Conservation (phyloP, 2,113 vertebrate species). For the Synchiropus splendidus region DNA sequence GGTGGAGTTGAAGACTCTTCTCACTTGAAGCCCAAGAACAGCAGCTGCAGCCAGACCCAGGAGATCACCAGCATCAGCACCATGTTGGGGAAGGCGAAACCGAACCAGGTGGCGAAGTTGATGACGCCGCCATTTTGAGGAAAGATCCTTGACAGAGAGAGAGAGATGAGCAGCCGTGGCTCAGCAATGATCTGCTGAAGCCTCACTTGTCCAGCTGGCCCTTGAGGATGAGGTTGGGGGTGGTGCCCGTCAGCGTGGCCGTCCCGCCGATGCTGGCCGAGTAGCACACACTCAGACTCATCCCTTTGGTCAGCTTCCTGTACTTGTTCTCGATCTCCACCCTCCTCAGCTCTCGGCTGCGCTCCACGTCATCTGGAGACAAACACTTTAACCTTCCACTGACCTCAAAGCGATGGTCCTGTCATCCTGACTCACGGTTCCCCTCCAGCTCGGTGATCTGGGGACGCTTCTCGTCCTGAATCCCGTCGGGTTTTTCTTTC, state of each 20-base stretch:
- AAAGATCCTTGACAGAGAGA: not conserved
- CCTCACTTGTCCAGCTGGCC: constrained; percentile 82
- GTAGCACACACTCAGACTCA: constrained; percentile 83
- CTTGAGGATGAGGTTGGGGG: constrained; percentile 85
- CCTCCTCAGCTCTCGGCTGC: not conserved
- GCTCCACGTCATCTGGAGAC: constrained; percentile 22
- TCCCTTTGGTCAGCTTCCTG: constrained; percentile 68
- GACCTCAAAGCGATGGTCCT: no score
- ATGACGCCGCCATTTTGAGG: constrained; percentile 58
- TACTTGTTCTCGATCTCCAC: constrained; percentile 50
- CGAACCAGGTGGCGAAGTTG: constrained; percentile 87
- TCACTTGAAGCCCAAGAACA: constrained; percentile 81
- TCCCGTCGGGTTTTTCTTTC: not conserved
- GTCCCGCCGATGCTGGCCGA: constrained; percentile 88
- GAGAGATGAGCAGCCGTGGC: no score
- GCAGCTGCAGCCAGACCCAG: constrained; percentile 77
- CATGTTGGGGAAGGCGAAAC: constrained; percentile 81
- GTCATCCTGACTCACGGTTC: constrained; percentile 21
- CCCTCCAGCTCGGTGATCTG: constrained; percentile 3
- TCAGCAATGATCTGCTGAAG: no score
- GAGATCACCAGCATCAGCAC: constrained; percentile 65
- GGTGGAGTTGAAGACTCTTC: constrained; percentile 15
- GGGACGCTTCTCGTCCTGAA: not conserved
- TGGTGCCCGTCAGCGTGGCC: constrained; percentile 84
- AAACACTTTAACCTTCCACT: no score